These are phyloP conservation scores for Euglossa dilemma DNA, from an alignment of 1,140 invertebrate species.

Conservation along the genomic window DNA sequence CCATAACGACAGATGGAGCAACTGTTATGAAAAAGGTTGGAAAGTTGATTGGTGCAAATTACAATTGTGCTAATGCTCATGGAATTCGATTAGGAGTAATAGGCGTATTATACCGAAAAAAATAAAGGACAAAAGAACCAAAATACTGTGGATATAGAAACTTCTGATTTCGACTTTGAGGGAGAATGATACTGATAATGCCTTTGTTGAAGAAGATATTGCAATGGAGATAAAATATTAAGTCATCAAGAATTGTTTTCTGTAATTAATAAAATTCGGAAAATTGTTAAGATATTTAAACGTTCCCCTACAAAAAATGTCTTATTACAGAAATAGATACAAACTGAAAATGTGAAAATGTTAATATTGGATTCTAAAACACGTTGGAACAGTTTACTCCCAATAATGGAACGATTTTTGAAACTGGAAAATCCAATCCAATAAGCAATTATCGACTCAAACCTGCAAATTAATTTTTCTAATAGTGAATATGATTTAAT, in stretches of 20 bases:
- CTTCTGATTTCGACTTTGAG: neutral
- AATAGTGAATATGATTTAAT: too few relatives aligned
- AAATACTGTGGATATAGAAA: too few relatives aligned
- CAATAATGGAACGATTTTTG: slow-evolving; percentile 10
- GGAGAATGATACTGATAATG: slow-evolving; percentile 4
- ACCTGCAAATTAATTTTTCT: too few relatives aligned
- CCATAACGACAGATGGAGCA: slow-evolving; percentile 50
- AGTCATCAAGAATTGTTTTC: too few relatives aligned
- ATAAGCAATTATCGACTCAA: too few relatives aligned
- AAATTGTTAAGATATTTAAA: slow-evolving; percentile 16
- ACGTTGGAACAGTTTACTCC: slow-evolving; percentile 19
- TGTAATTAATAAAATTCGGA: slow-evolving; percentile 20
- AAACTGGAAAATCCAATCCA: too few relatives aligned
- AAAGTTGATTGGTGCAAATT: slow-evolving; percentile 42
- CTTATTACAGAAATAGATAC: slow-evolving; percentile 18
- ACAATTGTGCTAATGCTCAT: slow-evolving; percentile 57
- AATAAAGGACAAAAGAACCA: too few relatives aligned
- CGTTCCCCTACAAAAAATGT: neutral
- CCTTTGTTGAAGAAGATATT: slow-evolving; percentile 2
- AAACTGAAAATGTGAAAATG: slow-evolving; percentile 1
- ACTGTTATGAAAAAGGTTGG: slow-evolving; percentile 62
- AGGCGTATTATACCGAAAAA: too few relatives aligned
- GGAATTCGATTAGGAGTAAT: slow-evolving; percentile 58
- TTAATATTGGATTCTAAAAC: slow-evolving; percentile 16
- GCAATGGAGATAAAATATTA: too few relatives aligned